A percentile compares a stretch with the other conserved stretches of the same genome.
Evolutionary conservation across 1,140 invertebrate species (phyloP).

Genomic region (Megalopta genalis): DNA sequence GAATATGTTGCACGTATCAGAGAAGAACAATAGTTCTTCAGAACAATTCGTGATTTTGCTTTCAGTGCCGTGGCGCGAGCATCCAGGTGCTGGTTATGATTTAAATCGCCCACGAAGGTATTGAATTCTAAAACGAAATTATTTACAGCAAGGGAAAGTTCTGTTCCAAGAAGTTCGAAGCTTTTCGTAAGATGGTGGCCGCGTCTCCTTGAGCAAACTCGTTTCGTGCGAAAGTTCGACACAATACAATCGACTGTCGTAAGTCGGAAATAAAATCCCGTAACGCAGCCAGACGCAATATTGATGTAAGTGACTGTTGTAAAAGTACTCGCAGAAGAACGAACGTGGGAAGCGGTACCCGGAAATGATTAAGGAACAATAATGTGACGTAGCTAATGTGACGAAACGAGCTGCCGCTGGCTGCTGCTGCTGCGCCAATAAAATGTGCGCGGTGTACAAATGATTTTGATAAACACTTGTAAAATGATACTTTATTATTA

Average conservation of each 20-base stretch:
- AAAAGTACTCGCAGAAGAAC: conserved; percentile 11
- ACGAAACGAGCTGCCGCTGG: conserved; percentile 3
- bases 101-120: not conserved
- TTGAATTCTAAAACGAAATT: not conserved
- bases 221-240: conserved; percentile 32
- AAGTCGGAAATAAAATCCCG: conserved; percentile 41
- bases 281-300: conserved; percentile 9
- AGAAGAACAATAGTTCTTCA: not conserved
- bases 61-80: not conserved
- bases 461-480: not conserved
- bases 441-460: not conserved
- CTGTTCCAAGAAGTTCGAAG: not conserved
- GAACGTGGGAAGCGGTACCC: conserved; percentile 41
- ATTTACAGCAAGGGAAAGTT: not conserved
- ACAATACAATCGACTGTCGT: conserved; percentile 38
- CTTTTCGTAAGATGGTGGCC: not conserved
- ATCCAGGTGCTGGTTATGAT: not conserved
- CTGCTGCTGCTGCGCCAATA: not conserved
- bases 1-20: too few relatives aligned
- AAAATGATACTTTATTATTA: too few relatives aligned
- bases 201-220: not conserved
- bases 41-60: not conserved
- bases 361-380: conserved; percentile 41
- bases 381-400: conserved; percentile 21
- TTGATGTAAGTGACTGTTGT: conserved; percentile 16